A percentile compares a stretch with the other conserved stretches of the same genome.
Evolutionary conservation across 2,888 invertebrate species (phyloP).

Genomic region (Encarsia formosa): DNA sequence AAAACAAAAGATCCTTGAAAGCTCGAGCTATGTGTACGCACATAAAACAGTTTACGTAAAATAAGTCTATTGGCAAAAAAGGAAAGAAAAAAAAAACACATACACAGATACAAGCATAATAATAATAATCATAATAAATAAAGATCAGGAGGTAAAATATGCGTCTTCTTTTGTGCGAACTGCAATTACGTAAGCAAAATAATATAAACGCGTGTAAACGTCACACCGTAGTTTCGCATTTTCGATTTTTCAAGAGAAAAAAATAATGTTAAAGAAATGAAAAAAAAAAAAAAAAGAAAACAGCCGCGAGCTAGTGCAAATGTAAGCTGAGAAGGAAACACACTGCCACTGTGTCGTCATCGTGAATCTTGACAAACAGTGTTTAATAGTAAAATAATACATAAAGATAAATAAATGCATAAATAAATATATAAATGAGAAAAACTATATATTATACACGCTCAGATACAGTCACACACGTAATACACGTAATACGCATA

Average conservation of each 20-base stretch:
- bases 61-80: slow-evolving; percentile 19
- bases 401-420: slow-evolving; percentile 11
- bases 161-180: slow-evolving; percentile 12
- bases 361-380: slow-evolving; percentile 22
- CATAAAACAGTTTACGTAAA: slow-evolving; percentile 16
- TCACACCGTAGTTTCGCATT: slow-evolving; percentile 8
- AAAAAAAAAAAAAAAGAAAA: neutral
- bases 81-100: no score
- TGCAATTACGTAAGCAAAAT: slow-evolving; percentile 23
- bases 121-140: no score
- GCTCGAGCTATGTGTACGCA: slow-evolving; percentile 8
- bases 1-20: slow-evolving; percentile 26
- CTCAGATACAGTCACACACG: neutral
- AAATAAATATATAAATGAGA: slow-evolving; percentile 3
- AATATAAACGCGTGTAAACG: slow-evolving; percentile 5
- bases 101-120: slow-evolving; percentile 5
- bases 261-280: neutral
- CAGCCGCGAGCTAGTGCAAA: slow-evolving; percentile 5
- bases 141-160: neutral
- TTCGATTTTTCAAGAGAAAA: slow-evolving; percentile 5
- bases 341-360: slow-evolving; percentile 26
- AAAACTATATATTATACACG: neutral
- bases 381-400: slow-evolving; percentile 19
- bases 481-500: neutral
- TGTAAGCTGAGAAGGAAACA: slow-evolving; percentile 5